phyloP scores from a whole-genome alignment of 2,888 invertebrate genomes.

The Pachliopta kotzebuea region DNA sequence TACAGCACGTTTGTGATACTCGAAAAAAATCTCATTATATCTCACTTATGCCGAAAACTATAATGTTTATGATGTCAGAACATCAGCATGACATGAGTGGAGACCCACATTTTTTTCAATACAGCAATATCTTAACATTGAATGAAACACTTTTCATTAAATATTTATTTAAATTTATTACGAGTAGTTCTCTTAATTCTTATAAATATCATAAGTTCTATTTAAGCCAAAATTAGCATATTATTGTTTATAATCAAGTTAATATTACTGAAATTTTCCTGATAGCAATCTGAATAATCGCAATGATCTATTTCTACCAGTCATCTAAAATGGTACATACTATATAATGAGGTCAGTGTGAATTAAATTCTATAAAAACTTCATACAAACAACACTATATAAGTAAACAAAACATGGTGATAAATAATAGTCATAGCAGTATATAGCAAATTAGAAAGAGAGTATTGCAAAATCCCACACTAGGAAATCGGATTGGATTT shows the following conservation, averaged over 20 bases:
- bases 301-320: no score
- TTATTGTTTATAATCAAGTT: no score
- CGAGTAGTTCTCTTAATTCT: no score
- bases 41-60: neutral
- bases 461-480: slow-evolving; percentile 13
- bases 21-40: neutral
- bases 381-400: neutral
- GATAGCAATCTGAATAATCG: no score
- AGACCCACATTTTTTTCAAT: neutral
- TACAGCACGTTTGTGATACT: neutral
- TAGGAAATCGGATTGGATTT: slow-evolving; percentile 26
- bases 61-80: slow-evolving; percentile 1
- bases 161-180: no score
- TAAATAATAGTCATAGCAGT: neutral
- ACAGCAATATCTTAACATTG: no score
- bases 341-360: neutral
- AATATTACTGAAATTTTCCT: no score
- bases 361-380: neutral
- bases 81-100: neutral
- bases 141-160: no score
- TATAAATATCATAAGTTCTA: no score
- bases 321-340: neutral
- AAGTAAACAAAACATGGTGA: neutral
- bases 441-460: slow-evolving; percentile 1
- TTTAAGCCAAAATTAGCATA: no score